Percentiles rank a stretch among this genome's conserved stretches.
Conservation (phyloP, 2,888 invertebrate species). For the Ochropleura plecta region DNA sequence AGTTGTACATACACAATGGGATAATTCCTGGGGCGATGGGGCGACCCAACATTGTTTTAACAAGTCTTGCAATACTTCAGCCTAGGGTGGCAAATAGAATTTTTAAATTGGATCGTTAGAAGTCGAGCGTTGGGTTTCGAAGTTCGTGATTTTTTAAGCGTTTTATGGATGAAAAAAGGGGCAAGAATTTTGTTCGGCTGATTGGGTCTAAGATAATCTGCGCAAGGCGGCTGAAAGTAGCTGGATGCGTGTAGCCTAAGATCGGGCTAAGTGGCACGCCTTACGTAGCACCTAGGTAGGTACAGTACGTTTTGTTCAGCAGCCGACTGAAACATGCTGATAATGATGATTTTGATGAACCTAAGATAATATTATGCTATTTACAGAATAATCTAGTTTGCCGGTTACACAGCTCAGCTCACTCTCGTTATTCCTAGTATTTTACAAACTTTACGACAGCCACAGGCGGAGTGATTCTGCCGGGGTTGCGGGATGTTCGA, state of each 20-base stretch:
- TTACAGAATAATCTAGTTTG: not conserved
- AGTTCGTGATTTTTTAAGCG: slow-evolving; percentile 4
- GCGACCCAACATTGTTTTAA: slow-evolving; percentile 52
- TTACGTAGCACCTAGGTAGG: no score
- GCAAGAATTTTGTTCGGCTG: not conserved
- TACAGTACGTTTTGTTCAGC: no score
- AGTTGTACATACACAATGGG: slow-evolving; percentile 52
- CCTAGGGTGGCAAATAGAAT: slow-evolving; percentile 47
- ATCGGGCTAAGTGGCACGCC: no score
- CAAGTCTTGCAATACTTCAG: slow-evolving; percentile 27
- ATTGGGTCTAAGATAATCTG: not conserved
- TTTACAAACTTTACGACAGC: not conserved
- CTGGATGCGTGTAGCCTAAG: no score
- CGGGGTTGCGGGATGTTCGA: no score
- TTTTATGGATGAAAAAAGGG: not conserved
- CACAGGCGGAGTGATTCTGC: not conserved
- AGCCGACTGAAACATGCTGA: no score
- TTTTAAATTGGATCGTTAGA: slow-evolving; percentile 55
- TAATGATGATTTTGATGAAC: not conserved
- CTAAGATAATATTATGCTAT: not conserved
- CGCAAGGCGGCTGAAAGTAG: no score
- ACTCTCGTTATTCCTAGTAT: not conserved
- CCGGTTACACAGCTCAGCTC: not conserved
- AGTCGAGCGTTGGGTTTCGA: not conserved
- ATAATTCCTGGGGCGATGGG: slow-evolving; percentile 47